Base-by-base conservation (phyloP, 1,140 invertebrate genomes). In the Bombus soroeensis region DNA sequence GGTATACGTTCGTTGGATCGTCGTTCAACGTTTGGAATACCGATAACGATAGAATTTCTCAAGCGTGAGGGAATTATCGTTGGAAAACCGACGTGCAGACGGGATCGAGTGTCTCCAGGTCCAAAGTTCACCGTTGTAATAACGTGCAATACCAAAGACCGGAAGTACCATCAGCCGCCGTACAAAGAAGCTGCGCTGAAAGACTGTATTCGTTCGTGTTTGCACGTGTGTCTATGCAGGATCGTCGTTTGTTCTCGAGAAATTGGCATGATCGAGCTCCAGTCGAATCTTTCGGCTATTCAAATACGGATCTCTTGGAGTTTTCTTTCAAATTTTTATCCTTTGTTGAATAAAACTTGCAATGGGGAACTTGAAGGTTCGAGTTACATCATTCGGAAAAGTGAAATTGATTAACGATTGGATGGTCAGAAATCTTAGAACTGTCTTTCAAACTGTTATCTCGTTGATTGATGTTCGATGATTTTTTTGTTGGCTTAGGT, bases 81-180 rank as follows among this genome's bases (percentile, higher is more conserved):
- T 22, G 47, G 47, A 53, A 22, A 53, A 53, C 47, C 47, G 18
- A 53, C 47, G 47, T 53, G 47, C 57, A 59, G 57, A 28, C 57
- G 25, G 25, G 32, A 37, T 62, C 70, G 5, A 59, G 25, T 25
- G 37, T 37, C 37, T 28, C 18, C 6, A 53, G 25, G 80, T 81
- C 53, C 34, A 41, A 81, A 71, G 79, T 59, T 72, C n/a, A 43
- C 18, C 25, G 79, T 72, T 39, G 47, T 32, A 81, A 72, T 72
- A 72, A 73, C 43, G 34, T 37, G 53, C 39, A 62, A 28, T 62
- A 73, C 22, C 12, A 18, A 6, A 37, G 28, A 59, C 79, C 79
- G 79, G 79, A 81, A 59, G 68, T 53, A 32, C 28, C 73, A 75
- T 75, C 43, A 34, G 43, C 47, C 1, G 18, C 18, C 32, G 73